phyloP scores from a whole-genome alignment of 2,888 invertebrate genomes.

The Oeneis ivallda region DNA sequence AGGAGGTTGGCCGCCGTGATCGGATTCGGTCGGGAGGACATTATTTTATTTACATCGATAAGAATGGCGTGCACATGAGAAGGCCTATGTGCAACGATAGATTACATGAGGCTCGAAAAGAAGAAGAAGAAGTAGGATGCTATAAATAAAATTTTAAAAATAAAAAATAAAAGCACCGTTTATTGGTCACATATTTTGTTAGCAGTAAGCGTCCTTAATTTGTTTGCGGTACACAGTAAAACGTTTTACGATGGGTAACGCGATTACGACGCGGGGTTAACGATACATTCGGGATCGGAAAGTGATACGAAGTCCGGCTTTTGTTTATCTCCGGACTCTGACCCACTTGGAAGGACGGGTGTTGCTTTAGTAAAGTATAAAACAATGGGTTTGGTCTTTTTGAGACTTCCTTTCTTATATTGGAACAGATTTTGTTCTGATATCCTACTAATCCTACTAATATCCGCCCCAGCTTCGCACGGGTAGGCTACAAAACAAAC shows the following conservation, averaged over 20 bases:
- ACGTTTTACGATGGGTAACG: constrained; percentile 62
- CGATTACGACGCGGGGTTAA: constrained; percentile 65
- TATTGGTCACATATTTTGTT: constrained; percentile 24
- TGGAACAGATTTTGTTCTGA: neutral
- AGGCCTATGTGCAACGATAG: too few relatives aligned
- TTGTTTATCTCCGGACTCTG: constrained; percentile 45
- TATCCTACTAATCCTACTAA: too few relatives aligned
- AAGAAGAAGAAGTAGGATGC: too few relatives aligned
- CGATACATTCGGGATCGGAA: constrained; percentile 59
- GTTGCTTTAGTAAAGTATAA: constrained; percentile 13
- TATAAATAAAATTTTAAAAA: neutral
- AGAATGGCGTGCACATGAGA: too few relatives aligned
- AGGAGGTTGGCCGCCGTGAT: too few relatives aligned
- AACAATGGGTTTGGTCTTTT: neutral
- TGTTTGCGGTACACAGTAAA: constrained; percentile 66
- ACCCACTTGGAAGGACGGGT: constrained; percentile 41
- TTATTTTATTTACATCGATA: too few relatives aligned
- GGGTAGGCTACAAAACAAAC: too few relatives aligned
- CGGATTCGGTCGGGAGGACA: too few relatives aligned
- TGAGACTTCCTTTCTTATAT: neutral
- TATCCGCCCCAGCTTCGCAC: too few relatives aligned
- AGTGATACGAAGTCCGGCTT: constrained; percentile 49
- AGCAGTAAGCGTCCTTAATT: constrained; percentile 42
- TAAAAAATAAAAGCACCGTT: constrained; percentile 10
- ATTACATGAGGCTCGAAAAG: too few relatives aligned